Percentiles rank a stretch among this genome's conserved stretches.
These are phyloP conservation scores for Cryptoprocta ferox DNA, from an alignment of 2,797 vertebrate genomes.

Conservation along the genomic window DNA sequence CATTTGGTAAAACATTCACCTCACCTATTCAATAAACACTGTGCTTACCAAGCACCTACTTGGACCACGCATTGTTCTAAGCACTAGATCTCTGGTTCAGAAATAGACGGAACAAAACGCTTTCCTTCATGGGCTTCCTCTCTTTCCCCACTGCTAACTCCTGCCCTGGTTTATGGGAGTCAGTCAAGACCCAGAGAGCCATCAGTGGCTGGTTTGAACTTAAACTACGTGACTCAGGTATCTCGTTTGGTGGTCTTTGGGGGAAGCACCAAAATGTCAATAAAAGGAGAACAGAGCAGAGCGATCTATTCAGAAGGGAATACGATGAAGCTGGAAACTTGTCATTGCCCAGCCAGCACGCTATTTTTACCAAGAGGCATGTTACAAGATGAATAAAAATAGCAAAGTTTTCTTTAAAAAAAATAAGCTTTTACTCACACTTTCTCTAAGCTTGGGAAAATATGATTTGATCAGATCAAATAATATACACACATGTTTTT, in stretches of 20 bases:
- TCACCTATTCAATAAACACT: background rate
- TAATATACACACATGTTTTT: conserved; percentile 13
- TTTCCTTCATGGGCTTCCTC: too few relatives aligned
- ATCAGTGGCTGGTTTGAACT: background rate
- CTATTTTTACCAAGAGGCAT: conserved; percentile 52
- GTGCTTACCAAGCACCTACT: background rate
- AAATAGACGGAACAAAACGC: rapidly evolving
- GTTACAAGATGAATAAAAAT: conserved; percentile 57
- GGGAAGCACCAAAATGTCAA: background rate
- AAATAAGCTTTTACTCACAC: conserved; percentile 29
- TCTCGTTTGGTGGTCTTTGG: background rate
- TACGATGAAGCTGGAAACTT: background rate
- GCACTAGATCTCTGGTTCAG: background rate
- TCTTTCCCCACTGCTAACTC: background rate
- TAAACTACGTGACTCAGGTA: background rate
- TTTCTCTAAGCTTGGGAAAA: conserved; percentile 69
- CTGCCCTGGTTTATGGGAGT: background rate
- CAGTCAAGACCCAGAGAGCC: background rate
- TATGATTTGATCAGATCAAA: conserved; percentile 39
- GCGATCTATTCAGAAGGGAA: background rate
- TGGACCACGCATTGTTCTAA: rapidly evolving
- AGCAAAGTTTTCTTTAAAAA: background rate
- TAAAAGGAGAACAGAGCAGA: background rate
- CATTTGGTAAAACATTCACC: background rate
- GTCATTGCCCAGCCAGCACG: background rate